A percentile compares a stretch with the other conserved stretches of the same genome.
These are phyloP conservation scores for Rugalucina vietnamica DNA, from an alignment of 2,888 invertebrate species.

Conservation along the genomic window DNA sequence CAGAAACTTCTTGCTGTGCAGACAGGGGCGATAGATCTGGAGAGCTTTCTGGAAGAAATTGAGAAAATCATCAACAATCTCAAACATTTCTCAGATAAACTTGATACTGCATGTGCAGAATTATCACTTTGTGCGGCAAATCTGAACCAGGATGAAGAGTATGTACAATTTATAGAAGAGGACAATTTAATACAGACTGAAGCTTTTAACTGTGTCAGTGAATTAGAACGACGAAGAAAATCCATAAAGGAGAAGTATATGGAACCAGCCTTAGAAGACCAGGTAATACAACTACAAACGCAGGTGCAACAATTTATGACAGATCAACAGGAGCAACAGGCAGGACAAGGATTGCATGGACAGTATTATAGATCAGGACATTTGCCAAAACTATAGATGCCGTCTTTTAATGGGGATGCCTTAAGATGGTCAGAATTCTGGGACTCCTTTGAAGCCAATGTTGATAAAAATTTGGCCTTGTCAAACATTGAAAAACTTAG, in stretches of 20 bases:
- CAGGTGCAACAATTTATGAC: background rate
- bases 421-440: background rate
- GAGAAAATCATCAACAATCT: background rate
- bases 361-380: background rate
- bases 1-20: background rate
- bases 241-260: background rate
- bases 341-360: background rate
- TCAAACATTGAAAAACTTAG: background rate
- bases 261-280: background rate
- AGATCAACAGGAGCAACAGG: background rate
- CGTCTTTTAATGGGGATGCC: background rate
- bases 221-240: background rate
- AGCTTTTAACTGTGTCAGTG: background rate
- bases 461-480: background rate
- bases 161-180: too few species aligned
- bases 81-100: too few species aligned
- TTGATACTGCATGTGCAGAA: too few species aligned
- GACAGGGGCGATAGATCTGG: background rate
- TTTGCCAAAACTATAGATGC: background rate
- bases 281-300: background rate
- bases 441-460: background rate
- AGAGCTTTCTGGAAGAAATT: background rate
- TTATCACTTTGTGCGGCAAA: too few species aligned
- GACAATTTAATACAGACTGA: too few species aligned
- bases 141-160: too few species aligned